Evolutionary conservation across 2,113 vertebrate genomes (phyloP), one percentile per base, ranked within the genome.

Genomic region (Cyanistes caeruleus): DNA sequence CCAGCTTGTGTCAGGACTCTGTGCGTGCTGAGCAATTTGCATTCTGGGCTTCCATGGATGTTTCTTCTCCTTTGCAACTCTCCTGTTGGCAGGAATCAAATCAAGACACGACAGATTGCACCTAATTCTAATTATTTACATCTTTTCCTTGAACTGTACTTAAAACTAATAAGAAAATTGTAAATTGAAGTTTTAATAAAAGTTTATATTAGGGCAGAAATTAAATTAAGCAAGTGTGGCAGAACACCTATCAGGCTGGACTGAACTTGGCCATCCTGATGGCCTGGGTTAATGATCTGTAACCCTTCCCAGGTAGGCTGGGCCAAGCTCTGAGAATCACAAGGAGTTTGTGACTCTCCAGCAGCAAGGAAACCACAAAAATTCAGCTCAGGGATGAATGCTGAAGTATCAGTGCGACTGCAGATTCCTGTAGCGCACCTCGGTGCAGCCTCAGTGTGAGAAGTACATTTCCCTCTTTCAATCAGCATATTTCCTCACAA

Each of bases 1-100:
- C 69, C 73, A 78, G 90, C 73, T 84, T 94, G 80, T 93, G 90
- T 74, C 73, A 87, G 90, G 93, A 84, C 80, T 87, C 13, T 15
- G 49, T 73, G 44, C 11, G 0, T 25, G 92, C 84, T 44, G 82
- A 80, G 90, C 64, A 31, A 91, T 95, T 91, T 96, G 94, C 88
- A 97, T 95, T 94, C 85, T 5, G 3, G 83, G 31, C 25, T 85
- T 88, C 78, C 88, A 85, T 1, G 46, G 62, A 60, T 83, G 53
- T 59, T 93, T 69, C 52, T 24, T 63, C 59, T 86, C 60, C 85
- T 78, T 63, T 82, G 77, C 39, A 60, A 76, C 64, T 76, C 72
- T 82, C 43, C 73, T 60, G 68, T 74, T 11, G 30, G 89, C 77
- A 85, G 80, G 65, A 91, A 93, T 83, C 69, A 78, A 92, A 90